Percentiles rank a stretch among this genome's conserved stretches.
Evolutionary conservation across 2,888 invertebrate genomes (phyloP).

Genomic region (Alviniconcha strummeri): DNA sequence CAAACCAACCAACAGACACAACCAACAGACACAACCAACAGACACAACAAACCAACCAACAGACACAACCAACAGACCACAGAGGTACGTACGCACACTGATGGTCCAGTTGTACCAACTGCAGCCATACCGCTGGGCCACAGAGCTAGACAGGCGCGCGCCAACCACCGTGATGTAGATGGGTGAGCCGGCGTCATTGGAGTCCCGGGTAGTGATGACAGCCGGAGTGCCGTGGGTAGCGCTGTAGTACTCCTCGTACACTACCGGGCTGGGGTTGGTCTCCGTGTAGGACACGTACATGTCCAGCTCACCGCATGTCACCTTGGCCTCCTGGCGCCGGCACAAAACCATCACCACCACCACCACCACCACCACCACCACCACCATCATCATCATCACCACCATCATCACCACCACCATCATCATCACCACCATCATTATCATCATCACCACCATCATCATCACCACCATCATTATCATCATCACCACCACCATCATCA

Average conservation of each 20-base stretch:
- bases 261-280: not conserved
- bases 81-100: not conserved
- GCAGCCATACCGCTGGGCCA: not conserved
- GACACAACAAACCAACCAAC: too few relatives aligned
- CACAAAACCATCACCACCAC: not conserved
- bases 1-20: too few relatives aligned
- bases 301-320: not conserved
- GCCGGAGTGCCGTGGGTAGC: not conserved
- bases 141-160: not conserved
- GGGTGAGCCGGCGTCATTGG: not conserved
- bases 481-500: too few relatives aligned
- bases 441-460: not conserved
- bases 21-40: too few relatives aligned
- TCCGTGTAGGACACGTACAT: not conserved
- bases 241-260: not conserved
- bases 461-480: not conserved
- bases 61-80: too few relatives aligned
- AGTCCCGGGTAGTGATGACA: not conserved
- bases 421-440: not conserved
- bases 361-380: not conserved
- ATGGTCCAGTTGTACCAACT: not conserved
- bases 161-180: not conserved
- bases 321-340: not conserved
- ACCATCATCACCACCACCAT: slow-evolving; percentile 10
- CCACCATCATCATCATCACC: slow-evolving; percentile 1